Evolutionary conservation across 2,113 vertebrate genomes (phyloP).

Genomic region (Empidonax alnorum): DNA sequence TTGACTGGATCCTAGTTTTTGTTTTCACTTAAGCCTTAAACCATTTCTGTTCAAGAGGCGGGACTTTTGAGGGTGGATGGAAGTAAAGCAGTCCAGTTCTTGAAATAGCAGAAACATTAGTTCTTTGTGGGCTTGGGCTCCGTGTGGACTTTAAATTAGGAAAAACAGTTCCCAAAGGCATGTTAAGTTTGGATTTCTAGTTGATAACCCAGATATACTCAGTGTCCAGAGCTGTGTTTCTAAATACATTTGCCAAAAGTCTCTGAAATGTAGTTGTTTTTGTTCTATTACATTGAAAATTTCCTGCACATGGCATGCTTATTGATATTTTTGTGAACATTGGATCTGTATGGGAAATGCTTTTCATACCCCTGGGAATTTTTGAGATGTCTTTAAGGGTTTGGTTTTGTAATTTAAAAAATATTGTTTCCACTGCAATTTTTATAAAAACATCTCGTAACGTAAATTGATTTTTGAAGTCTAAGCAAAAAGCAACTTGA

Average conservation of each 20-base stretch:
- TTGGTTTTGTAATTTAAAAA: constrained; percentile 13
- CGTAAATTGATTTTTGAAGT: not conserved
- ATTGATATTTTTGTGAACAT: constrained; percentile 10
- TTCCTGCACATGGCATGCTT: not conserved
- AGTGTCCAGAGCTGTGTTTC: not conserved
- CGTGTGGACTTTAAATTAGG: not conserved
- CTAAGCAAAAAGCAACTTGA: not conserved
- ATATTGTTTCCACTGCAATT: not conserved
- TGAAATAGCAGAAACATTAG: constrained; percentile 35
- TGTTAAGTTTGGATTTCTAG: constrained; percentile 10
- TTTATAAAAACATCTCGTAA: not conserved
- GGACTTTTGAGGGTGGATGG: not conserved
- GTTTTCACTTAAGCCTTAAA: not conserved
- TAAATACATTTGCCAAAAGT: constrained; percentile 27
- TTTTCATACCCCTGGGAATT: not conserved
- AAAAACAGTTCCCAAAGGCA: constrained; percentile 13
- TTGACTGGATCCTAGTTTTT: not conserved
- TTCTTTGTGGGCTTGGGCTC: constrained; percentile 23
- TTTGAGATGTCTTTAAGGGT: not conserved
- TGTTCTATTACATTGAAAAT: constrained; percentile 7
- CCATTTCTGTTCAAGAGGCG: not conserved
- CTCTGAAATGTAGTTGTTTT: not conserved
- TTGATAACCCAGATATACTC: constrained; percentile 16
- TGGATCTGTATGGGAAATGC: constrained; percentile 1
- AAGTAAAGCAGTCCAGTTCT: constrained; percentile 30